Evolutionary conservation across 92 coral and sea anemone species (phyloP).

Genomic region (Desmophyllum pertusum): DNA sequence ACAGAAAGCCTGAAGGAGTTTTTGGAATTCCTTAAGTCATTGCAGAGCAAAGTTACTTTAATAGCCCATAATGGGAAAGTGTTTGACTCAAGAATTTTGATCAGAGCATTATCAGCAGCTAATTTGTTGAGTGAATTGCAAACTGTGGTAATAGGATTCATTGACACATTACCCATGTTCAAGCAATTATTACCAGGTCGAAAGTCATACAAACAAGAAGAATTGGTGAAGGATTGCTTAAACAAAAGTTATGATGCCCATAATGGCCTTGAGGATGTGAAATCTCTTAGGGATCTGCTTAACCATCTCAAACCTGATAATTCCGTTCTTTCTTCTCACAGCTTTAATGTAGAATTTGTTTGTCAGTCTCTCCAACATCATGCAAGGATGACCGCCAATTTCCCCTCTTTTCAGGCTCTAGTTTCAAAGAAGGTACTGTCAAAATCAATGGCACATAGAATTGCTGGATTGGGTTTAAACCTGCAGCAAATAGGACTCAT

Average conservation of each 20-base stretch:
- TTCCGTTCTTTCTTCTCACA: neutral
- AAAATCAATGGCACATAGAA: slow-evolving; percentile 19
- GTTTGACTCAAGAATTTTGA: slow-evolving; percentile 44
- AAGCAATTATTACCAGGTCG: slow-evolving; percentile 24
- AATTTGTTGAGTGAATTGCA: slow-evolving; percentile 24
- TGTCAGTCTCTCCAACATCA: slow-evolving; percentile 29
- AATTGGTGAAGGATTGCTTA: slow-evolving; percentile 32
- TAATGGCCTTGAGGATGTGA: slow-evolving; percentile 52
- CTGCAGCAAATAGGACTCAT: slow-evolving; percentile 26
- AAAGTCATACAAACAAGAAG: slow-evolving; percentile 47
- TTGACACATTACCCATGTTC: slow-evolving; percentile 41
- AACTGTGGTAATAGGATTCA: slow-evolving; percentile 23
- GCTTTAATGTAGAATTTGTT: slow-evolving; percentile 23
- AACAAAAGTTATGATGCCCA: slow-evolving; percentile 34
- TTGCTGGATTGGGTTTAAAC: slow-evolving; percentile 45
- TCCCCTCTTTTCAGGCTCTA: slow-evolving; percentile 34
- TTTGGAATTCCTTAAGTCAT: slow-evolving; percentile 19
- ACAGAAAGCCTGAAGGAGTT: slow-evolving; percentile 22
- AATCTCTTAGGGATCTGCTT: slow-evolving; percentile 34
- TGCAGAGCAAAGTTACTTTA: slow-evolving; percentile 24
- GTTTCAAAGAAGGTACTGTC: slow-evolving; percentile 26
- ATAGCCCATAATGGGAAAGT: slow-evolving; percentile 51
- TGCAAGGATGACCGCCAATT: slow-evolving; percentile 10
- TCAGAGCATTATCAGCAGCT: slow-evolving; percentile 5
- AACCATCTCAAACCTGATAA: slow-evolving; percentile 10